A percentile compares a stretch with the other conserved stretches of the same genome.
These are phyloP conservation scores for Hiodon tergisus DNA, from an alignment of 2,113 vertebrate species.

Conservation along the genomic window DNA sequence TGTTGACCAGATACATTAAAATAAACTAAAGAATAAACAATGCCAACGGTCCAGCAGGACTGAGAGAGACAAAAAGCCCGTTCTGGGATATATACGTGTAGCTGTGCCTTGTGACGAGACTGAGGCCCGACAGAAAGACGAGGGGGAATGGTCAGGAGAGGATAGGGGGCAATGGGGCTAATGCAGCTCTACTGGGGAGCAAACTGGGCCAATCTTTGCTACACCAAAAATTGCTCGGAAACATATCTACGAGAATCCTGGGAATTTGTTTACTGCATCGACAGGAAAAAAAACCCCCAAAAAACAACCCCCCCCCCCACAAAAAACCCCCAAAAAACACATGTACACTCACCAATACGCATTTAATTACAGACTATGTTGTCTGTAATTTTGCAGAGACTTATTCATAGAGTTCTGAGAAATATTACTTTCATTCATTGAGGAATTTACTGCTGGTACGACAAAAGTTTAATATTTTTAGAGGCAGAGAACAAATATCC, in stretches of 20 bases:
- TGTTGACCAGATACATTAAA: background rate
- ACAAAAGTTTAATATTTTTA: too few species aligned
- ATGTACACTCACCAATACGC: background rate
- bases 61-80: too few species aligned
- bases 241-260: background rate
- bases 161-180: conserved; percentile 49
- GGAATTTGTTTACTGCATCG: too few species aligned
- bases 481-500: too few species aligned
- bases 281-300: background rate
- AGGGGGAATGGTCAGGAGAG: conserved; percentile 71
- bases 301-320: conserved; percentile 1
- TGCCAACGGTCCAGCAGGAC: background rate
- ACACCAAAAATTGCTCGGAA: conserved; percentile 43
- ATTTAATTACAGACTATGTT: background rate
- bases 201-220: conserved; percentile 53
- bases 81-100: conserved; percentile 16
- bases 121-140: conserved; percentile 31
- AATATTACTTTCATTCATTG: too few species aligned
- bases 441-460: too few species aligned
- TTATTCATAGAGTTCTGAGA: too few species aligned
- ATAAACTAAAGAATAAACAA: background rate
- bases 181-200: conserved; percentile 54
- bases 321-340: conserved; percentile 4
- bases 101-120: conserved; percentile 24
- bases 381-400: too few species aligned